These are phyloP conservation scores for Acanthopagrus latus DNA, from an alignment of 2,797 vertebrate species.

Conservation along the genomic window DNA sequence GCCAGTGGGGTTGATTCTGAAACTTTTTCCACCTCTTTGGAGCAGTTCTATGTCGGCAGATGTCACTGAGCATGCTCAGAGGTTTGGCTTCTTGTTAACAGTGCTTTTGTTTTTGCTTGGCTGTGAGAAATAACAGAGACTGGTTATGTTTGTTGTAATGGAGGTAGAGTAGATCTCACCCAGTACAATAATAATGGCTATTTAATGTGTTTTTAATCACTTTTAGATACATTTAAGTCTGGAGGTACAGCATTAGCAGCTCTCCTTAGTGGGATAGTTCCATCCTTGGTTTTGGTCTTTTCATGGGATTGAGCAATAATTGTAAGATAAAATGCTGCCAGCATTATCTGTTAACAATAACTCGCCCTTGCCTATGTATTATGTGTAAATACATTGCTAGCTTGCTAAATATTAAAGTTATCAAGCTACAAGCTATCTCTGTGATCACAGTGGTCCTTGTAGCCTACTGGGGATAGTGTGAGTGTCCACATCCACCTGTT, in stretches of 20 bases:
- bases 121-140: not conserved
- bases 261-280: not conserved
- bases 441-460: not conserved
- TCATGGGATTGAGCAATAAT: not conserved
- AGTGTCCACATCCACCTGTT: not conserved
- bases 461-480: not conserved
- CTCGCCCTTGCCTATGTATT: too few relatives aligned
- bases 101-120: not conserved
- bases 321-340: not conserved
- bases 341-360: not conserved
- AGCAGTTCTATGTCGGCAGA: not conserved
- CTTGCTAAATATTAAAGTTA: too few relatives aligned
- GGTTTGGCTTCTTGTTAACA: not conserved
- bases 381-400: not conserved
- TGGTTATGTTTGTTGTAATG: not conserved
- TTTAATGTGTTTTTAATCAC: not conserved
- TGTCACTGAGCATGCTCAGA: constrained; percentile 3
- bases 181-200: not conserved
- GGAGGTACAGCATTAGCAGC: not conserved
- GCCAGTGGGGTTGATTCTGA: not conserved
- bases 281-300: not conserved
- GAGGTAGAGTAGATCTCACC: not conserved
- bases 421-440: not conserved
- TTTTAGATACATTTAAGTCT: not conserved
- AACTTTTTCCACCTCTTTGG: not conserved